A percentile compares a stretch with the other conserved stretches of the same genome.
Evolutionary conservation across 2,113 vertebrate species (phyloP).

Genomic region (Hassar affinis): DNA sequence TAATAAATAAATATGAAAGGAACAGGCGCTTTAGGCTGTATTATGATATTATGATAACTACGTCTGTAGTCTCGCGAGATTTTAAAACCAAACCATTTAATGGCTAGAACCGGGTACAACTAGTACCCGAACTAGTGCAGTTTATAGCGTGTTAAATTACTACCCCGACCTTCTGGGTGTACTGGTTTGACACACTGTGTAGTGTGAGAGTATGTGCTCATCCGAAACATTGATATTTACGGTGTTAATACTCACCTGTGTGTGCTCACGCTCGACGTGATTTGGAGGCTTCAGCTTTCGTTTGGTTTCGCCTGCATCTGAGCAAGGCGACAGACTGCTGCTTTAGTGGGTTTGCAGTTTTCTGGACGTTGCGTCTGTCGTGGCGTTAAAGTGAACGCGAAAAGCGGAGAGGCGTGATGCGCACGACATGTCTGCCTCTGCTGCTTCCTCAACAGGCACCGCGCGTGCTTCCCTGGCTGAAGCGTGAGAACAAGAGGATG

Average conservation of each 20-base stretch:
- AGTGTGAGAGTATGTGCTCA: not conserved
- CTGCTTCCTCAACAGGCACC: not conserved
- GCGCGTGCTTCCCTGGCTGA: not conserved
- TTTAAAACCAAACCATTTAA: not conserved
- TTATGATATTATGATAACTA: not conserved
- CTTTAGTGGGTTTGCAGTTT: not conserved
- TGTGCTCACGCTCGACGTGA: not conserved
- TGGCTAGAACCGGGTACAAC: not conserved
- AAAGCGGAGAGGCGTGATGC: not conserved
- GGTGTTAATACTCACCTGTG: not conserved
- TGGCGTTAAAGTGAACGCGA: not conserved
- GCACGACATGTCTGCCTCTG: not conserved
- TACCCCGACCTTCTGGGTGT: not conserved
- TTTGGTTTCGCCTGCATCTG: not conserved
- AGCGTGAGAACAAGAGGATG: not conserved
- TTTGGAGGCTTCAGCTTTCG: not conserved
- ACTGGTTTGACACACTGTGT: not conserved
- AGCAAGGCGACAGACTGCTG: not conserved
- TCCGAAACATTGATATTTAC: not conserved
- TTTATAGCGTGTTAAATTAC: not conserved
- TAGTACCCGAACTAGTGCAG: not conserved
- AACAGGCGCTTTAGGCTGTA: not conserved
- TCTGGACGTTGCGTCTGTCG: not conserved
- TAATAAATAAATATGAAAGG: not conserved
- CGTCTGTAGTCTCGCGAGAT: slow-evolving; percentile 11